Conservation (phyloP, 2,797 vertebrate genomes). For the Buceros bicornis region DNA sequence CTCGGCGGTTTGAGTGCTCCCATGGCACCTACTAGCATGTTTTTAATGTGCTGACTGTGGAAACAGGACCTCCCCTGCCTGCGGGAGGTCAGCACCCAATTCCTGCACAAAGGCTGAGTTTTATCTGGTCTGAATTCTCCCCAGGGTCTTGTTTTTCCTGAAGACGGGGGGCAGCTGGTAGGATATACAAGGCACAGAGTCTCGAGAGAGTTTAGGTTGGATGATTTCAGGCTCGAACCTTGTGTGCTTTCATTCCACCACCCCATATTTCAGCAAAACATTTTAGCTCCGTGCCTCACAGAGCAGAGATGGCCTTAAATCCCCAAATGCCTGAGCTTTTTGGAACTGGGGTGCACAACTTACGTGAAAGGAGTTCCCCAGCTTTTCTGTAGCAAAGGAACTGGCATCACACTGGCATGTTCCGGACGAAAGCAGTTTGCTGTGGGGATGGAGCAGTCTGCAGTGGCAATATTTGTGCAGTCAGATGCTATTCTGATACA, state of each 20-base stretch:
- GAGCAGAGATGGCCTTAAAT: not conserved
- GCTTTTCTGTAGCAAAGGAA: not conserved
- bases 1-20: not conserved
- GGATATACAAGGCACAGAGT: not conserved
- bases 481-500: not conserved
- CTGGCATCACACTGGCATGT: not conserved
- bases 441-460: not conserved
- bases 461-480: not conserved
- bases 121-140: not conserved
- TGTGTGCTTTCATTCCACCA: not conserved
- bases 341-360: not conserved
- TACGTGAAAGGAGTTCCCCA: not conserved
- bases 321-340: not conserved
- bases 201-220: not conserved
- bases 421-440: not conserved
- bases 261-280: not conserved
- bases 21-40: rapidly evolving
- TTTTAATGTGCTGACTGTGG: not conserved
- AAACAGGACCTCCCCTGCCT: not conserved
- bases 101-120: not conserved
- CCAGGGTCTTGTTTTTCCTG: not conserved
- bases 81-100: not conserved
- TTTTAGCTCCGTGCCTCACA: not conserved
- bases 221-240: not conserved
- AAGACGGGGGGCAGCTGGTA: not conserved